These are phyloP conservation scores for Caenorhabditis parvicauda DNA, from an alignment of 2,888 invertebrate genomes.

Conservation along the genomic window DNA sequence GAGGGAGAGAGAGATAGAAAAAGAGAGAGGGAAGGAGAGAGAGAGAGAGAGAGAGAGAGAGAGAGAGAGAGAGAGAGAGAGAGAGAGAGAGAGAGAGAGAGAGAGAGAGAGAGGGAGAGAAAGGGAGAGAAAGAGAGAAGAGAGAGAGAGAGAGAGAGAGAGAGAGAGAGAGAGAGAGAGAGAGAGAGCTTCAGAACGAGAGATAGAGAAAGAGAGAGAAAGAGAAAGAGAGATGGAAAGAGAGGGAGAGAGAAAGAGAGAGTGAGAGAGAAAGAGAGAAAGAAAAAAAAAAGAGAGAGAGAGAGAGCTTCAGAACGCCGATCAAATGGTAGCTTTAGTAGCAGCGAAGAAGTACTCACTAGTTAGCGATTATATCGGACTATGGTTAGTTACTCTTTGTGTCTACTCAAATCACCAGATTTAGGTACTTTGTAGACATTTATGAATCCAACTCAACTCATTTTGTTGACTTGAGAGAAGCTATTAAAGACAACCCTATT, in stretches of 20 bases:
- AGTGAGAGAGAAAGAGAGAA: neutral
- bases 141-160: neutral
- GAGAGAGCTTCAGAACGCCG: slow-evolving; percentile 14
- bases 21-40: neutral
- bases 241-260: neutral
- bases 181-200: neutral
- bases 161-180: neutral
- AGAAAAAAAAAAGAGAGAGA: neutral
- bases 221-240: neutral
- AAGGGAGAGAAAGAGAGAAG: neutral
- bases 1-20: neutral
- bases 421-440: slow-evolving; percentile 41
- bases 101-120: neutral
- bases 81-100: neutral
- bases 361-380: slow-evolving; percentile 41
- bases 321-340: slow-evolving; percentile 33
- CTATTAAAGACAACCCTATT: slow-evolving; percentile 36
- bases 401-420: no score
- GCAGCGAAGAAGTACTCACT: slow-evolving; percentile 34
- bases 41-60: neutral
- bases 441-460: slow-evolving; percentile 28
- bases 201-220: neutral
- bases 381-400: no score
- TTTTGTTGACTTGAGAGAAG: slow-evolving; percentile 34
- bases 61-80: slow-evolving; percentile 7